Base-by-base conservation (phyloP, 2,113 vertebrate species). In the Cyanistes caeruleus region DNA sequence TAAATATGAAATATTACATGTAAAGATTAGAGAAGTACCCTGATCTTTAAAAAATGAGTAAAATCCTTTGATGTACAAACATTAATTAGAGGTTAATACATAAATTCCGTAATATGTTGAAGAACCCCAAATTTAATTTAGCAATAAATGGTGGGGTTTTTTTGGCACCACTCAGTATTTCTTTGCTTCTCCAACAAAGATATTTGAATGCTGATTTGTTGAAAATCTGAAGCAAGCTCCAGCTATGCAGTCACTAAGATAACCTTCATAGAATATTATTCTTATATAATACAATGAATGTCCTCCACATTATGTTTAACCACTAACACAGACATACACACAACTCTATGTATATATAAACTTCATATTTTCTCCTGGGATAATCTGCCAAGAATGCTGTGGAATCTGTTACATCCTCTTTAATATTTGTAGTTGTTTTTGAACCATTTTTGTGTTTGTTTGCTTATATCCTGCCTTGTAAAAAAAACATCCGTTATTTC, bases 391-490 rank as follows among this genome's bases (percentile, higher is more conserved):
- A 89, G 76, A 80, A 72, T 84, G 68, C 64, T 63, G 24, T 75
- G 76, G 60, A 93, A 89, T 95, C 68, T 90, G 35, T 68, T 78
- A 89, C 80, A 90, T 96, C 95, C 83, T 96, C 86, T 94, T 84
- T 75, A 81, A 78, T 78, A 93, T 56, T 84, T 94, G 56, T 51
- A 56, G 28, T 24, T 93, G 52, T 0, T 96, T 96, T 96, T 87
- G 83, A 95, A 92, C 53, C 20, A 35, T 87, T 93, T 94, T 96
- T 81, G 49, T 95, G 56, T 78, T 89, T 96, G 93, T 94, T 97
- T 97, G 76, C 90, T 93, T 93, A 89, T 90, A 90, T 95, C 92
- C 85, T 93, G 92, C 73, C 68, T 92, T 84, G 85, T 41, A 64
- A 83, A 79, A 12, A 96, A 96, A 94, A 87, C 59, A 89, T 96